phyloP scores from a whole-genome alignment of 64 coral and sea anemone genomes.

The Montipora cactus region DNA sequence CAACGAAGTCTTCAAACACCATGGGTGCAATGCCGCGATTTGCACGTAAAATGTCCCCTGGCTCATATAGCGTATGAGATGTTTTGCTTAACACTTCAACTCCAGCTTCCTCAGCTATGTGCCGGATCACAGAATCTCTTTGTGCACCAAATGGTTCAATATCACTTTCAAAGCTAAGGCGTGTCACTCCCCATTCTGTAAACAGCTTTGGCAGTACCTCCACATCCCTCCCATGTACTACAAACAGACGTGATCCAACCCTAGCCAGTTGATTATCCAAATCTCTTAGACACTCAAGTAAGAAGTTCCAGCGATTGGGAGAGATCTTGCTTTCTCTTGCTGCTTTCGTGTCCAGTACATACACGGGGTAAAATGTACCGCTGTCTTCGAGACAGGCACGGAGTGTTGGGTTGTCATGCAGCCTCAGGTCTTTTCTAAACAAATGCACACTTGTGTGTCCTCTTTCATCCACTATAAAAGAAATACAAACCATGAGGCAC shows the following conservation, averaged over 20 bases:
- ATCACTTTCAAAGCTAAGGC: slow-evolving; percentile 1
- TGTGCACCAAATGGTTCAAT: slow-evolving; percentile 69
- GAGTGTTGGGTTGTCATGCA: slow-evolving; percentile 87
- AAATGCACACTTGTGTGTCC: slow-evolving; percentile 66
- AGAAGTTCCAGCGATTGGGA: slow-evolving; percentile 81
- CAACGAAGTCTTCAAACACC: slow-evolving; percentile 43
- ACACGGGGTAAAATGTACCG: slow-evolving; percentile 71
- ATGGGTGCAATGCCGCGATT: slow-evolving; percentile 20
- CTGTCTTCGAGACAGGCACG: slow-evolving; percentile 25
- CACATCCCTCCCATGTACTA: not conserved
- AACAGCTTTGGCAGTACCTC: too few relatives aligned
- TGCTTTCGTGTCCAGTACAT: slow-evolving; percentile 61
- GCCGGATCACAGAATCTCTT: slow-evolving; percentile 54
- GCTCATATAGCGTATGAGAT: slow-evolving; percentile 72
- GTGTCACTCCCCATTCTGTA: not conserved
- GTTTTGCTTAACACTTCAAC: slow-evolving; percentile 70
- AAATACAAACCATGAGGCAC: not conserved
- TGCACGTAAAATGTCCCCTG: slow-evolving; percentile 47
- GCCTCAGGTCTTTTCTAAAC: slow-evolving; percentile 86
- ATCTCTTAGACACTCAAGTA: slow-evolving; percentile 58
- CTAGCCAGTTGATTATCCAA: slow-evolving; percentile 43
- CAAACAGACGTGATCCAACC: slow-evolving; percentile 74
- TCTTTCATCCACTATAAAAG: not conserved
- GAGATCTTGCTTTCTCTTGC: slow-evolving; percentile 59
- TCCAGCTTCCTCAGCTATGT: slow-evolving; percentile 58